Base-by-base conservation (phyloP, 64 coral and sea anemone genomes). In the Orbicella faveolata region DNA sequence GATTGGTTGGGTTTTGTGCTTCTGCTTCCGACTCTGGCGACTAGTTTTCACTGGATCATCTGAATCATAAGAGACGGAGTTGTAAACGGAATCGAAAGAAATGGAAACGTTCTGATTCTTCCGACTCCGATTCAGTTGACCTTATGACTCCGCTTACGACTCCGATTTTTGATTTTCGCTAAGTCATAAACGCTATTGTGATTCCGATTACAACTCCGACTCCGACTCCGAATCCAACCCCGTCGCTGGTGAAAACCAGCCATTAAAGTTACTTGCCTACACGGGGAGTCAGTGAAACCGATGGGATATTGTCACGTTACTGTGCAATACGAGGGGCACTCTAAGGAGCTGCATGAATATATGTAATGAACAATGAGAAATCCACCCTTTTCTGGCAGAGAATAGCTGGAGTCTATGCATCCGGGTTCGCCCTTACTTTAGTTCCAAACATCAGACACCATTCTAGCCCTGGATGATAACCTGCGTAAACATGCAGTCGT, bases 381-480 rank as follows among this genome's bases (percentile, higher is more conserved):
- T 73, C 57, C 74, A 88, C 87, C 14, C 55, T 63, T 2, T 78
- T 89, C 30, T 18, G 87, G 57, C 20, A 78, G 75, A 66, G 87
- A 89, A 44, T 89, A 75, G 87, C 19, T 89, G 20, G 61, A 89
- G 14, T 77, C 72, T 6, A 89, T 79, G 39, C 54, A 39, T 8
- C 75, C 64, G 87, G 59, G 79, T 75, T 89, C 53, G 75, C 75
- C 75, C 13, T 35, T 89, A 75, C 39, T 89, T 65, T 25, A 37
- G 18, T 9, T 86, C 6, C 44, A 39, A 69, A 74, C 64, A 86
- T 72, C 39, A 13, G 48, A 39, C 20, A 86, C 63, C 48, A 15
- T 34, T 35, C 53, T 12, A 61, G 21, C 52, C 30, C 48, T 86
- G 11, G 10, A 41, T 30, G 65, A 86, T 72, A 64, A 73, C n/a